Percentiles rank a stretch among this genome's conserved stretches.
Conservation (phyloP, 2,113 vertebrate genomes). For the Heliornis fulica region DNA sequence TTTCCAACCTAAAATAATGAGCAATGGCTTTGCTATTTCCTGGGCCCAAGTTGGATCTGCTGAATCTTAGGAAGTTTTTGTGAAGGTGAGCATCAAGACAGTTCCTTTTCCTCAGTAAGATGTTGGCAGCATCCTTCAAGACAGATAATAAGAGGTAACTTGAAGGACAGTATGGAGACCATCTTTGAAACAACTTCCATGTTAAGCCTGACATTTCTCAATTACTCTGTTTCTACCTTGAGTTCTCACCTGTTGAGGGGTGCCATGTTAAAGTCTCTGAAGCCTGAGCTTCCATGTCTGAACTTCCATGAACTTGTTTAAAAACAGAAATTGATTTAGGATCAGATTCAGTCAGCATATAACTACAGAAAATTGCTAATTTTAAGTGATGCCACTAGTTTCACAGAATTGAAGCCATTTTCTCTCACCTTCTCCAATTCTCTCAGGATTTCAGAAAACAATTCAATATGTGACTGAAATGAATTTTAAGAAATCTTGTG, state of each 20-base stretch:
- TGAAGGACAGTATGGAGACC: background rate
- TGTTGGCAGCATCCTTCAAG: background rate
- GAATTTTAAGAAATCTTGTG: background rate
- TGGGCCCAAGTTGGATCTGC: background rate
- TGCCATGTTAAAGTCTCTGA: background rate
- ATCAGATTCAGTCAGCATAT: background rate
- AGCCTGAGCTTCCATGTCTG: background rate
- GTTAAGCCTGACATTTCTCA: background rate
- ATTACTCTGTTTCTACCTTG: background rate
- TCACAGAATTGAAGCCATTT: background rate
- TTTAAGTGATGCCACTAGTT: background rate
- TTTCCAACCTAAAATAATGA: background rate
- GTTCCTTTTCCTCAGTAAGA: background rate
- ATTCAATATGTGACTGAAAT: background rate
- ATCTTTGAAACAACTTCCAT: background rate
- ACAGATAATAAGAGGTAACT: background rate
- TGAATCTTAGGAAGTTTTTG: background rate
- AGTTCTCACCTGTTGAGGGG: background rate
- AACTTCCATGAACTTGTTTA: too few relatives aligned
- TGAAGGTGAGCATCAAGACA: background rate
- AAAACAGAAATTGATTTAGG: background rate
- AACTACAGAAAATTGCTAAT: background rate
- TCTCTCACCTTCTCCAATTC: background rate
- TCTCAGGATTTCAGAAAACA: background rate
- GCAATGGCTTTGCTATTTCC: background rate